These are phyloP conservation scores for Poecilobothrus nobilitatus DNA, from an alignment of 2,888 invertebrate species.

Conservation along the genomic window DNA sequence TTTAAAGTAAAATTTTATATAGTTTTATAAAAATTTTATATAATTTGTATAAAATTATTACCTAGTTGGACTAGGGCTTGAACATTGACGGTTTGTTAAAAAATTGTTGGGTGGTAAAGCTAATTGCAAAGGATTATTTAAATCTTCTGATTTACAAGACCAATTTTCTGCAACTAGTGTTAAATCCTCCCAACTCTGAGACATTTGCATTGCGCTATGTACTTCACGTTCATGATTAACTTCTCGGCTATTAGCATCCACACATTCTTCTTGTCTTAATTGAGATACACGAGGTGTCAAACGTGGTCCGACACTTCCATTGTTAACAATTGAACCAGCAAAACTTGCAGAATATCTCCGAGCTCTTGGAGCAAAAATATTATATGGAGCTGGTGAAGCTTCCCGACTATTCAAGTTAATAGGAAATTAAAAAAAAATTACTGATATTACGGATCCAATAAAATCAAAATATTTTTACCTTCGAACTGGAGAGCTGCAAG, in stretches of 20 bases:
- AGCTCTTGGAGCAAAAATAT: conserved; percentile 59
- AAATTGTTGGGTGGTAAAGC: conserved; percentile 37
- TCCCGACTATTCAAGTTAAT: conserved; percentile 47
- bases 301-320: conserved; percentile 49
- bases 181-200: conserved; percentile 89
- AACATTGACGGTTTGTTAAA: conserved; percentile 44
- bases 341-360: conserved; percentile 86
- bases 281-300: conserved; percentile 80
- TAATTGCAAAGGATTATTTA: conserved; percentile 45
- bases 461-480: neutral
- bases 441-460: too few species aligned
- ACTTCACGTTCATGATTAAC: conserved; percentile 86
- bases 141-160: conserved; percentile 50
- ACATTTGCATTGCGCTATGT: conserved; percentile 87
- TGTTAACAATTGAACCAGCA: conserved; percentile 30
- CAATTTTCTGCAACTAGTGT: conserved; percentile 59
- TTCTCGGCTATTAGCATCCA: conserved; percentile 75
- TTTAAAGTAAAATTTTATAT: too few species aligned
- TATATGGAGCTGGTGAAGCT: conserved; percentile 60
- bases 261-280: conserved; percentile 78
- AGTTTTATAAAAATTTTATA: too few species aligned
- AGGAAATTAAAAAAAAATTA: too few species aligned
- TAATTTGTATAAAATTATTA: conserved; percentile 17
- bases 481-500: neutral
- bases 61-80: conserved; percentile 56